A percentile compares a stretch with the other conserved stretches of the same genome.
Conservation (phyloP, 2,113 vertebrate genomes). For the Paratilapia polleni region DNA sequence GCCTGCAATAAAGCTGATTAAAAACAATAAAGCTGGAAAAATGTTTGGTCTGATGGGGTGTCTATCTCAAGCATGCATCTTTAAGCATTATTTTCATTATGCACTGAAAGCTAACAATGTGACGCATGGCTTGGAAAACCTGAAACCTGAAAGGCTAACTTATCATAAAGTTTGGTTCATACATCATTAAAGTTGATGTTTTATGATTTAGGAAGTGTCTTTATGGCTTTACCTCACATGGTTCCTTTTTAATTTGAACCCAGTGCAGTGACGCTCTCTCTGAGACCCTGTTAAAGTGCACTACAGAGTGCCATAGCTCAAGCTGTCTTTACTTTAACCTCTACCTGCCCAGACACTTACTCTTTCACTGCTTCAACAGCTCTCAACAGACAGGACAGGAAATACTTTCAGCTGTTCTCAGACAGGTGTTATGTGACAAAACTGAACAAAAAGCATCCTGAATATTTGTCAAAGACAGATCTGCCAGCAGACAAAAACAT, state of each 20-base stretch:
- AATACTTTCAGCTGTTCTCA: background rate
- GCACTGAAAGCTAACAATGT: background rate
- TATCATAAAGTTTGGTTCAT: background rate
- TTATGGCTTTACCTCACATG: slow-evolving; percentile 4
- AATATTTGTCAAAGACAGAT: background rate
- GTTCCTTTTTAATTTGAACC: slow-evolving; percentile 1
- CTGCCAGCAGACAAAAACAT: background rate
- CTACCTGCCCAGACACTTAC: slow-evolving; percentile 2
- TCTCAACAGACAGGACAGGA: background rate
- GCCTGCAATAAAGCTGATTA: background rate
- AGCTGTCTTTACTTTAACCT: slow-evolving; percentile 9
- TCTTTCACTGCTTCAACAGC: background rate
- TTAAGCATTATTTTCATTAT: background rate
- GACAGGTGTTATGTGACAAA: slow-evolving; percentile 7
- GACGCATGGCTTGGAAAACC: too few species aligned
- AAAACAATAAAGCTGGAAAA: background rate
- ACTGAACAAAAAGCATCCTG: background rate
- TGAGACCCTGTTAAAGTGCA: background rate
- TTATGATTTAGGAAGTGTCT: slow-evolving; percentile 21
- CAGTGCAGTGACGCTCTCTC: background rate
- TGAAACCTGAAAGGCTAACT: background rate
- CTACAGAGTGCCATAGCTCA: background rate
- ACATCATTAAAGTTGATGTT: background rate
- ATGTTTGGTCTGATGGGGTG: background rate
- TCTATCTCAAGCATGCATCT: background rate